Percentiles rank a stretch among this genome's conserved stretches.
These are phyloP conservation scores for Jordanella pulchra DNA, from an alignment of 2,797 vertebrate species.

Conservation along the genomic window DNA sequence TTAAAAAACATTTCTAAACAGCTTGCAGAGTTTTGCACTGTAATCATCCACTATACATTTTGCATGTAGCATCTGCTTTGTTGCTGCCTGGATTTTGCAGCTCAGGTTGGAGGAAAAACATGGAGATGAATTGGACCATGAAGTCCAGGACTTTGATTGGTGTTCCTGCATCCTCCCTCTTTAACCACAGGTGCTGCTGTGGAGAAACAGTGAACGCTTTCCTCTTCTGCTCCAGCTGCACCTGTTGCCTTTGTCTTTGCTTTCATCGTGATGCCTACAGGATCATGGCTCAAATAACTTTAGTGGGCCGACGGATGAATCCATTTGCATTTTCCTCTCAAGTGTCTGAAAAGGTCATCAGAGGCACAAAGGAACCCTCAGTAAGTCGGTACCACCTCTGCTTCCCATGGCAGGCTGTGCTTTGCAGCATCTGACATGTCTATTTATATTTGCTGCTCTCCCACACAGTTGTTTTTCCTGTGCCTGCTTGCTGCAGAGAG, in stretches of 20 bases:
- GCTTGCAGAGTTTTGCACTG: no score
- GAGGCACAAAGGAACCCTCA: background rate
- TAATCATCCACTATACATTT: no score
- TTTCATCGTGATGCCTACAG: background rate
- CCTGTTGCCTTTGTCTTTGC: background rate
- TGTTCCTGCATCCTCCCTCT: no score
- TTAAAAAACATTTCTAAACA: no score
- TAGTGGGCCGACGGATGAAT: background rate
- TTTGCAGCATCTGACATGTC: background rate
- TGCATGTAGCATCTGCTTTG: no score
- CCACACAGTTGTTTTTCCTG: constrained; percentile 7
- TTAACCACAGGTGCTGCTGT: background rate
- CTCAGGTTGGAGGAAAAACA: no score
- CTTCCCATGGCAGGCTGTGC: background rate
- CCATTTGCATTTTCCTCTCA: background rate
- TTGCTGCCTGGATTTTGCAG: no score
- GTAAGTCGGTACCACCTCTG: background rate
- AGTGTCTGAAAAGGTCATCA: background rate
- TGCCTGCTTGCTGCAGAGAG: background rate
- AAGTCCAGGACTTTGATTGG: no score
- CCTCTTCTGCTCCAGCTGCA: background rate
- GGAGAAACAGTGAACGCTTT: background rate
- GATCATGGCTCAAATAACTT: background rate
- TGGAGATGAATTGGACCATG: no score
- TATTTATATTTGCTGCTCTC: background rate